These are phyloP conservation scores for Cheilosia soror DNA, from an alignment of 2,888 invertebrate species.

Conservation along the genomic window DNA sequence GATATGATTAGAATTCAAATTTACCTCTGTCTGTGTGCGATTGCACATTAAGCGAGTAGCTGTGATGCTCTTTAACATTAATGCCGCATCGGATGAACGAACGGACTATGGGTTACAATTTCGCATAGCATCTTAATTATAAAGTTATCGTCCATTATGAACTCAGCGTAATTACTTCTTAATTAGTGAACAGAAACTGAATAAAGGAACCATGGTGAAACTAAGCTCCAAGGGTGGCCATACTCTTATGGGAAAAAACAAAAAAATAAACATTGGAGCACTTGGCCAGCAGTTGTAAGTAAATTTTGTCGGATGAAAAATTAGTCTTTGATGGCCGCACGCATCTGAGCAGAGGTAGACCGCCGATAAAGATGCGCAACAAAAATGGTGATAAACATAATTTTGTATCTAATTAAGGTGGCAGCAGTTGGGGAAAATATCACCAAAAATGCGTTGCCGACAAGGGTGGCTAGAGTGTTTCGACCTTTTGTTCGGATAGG, in stretches of 20 bases:
- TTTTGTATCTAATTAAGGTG: constrained; percentile 11
- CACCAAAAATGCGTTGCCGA: neutral
- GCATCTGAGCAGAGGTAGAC: constrained; percentile 46
- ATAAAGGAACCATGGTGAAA: constrained; percentile 37
- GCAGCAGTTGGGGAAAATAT: constrained; percentile 12
- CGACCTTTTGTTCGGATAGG: too few relatives aligned
- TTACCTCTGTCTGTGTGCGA: constrained; percentile 47
- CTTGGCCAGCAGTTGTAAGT: constrained; percentile 31
- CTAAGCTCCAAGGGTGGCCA: constrained; percentile 27
- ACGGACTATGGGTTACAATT: constrained; percentile 49
- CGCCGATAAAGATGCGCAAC: constrained; percentile 11
- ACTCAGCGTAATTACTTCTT: constrained; percentile 63
- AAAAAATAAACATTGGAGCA: constrained; percentile 1
- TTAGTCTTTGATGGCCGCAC: constrained; percentile 22
- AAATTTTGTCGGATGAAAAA: constrained; percentile 17
- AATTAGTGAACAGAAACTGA: constrained; percentile 54
- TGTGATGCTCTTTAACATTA: constrained; percentile 50
- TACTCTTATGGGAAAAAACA: neutral
- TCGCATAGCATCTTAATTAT: constrained; percentile 72
- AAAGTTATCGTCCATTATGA: constrained; percentile 63
- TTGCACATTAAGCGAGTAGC: constrained; percentile 31
- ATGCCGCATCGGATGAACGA: constrained; percentile 52
- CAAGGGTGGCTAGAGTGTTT: neutral
- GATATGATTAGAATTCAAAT: constrained; percentile 54
- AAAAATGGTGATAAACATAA: constrained; percentile 8